These are phyloP conservation scores for Phylloscopus whistleri DNA, from an alignment of 2,113 vertebrate species.

Conservation along the genomic window DNA sequence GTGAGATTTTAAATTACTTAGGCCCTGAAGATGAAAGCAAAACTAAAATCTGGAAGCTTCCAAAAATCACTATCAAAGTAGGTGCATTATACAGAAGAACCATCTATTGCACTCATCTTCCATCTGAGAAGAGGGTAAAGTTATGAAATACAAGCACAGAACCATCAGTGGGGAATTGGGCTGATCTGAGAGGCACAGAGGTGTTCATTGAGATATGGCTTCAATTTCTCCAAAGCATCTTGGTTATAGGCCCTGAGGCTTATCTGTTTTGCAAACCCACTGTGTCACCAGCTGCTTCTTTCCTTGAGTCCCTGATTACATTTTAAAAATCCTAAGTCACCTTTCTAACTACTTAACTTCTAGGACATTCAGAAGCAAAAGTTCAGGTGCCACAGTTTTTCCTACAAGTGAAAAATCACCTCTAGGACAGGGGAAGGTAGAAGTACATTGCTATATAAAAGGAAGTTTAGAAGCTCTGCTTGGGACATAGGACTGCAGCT, in stretches of 20 bases:
- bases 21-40: not conserved
- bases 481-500: not conserved
- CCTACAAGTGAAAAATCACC: not conserved
- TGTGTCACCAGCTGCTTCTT: not conserved
- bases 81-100: not conserved
- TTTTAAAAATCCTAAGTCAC: not conserved
- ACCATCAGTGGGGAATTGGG: not conserved
- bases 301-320: not conserved
- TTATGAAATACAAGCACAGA: not conserved
- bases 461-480: not conserved
- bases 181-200: not conserved
- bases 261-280: not conserved
- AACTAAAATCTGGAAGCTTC: not conserved
- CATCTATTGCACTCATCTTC: not conserved
- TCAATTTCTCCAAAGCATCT: not conserved
- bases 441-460: not conserved
- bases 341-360: not conserved
- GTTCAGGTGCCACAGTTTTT: not conserved
- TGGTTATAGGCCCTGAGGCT: not conserved
- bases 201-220: not conserved
- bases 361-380: not conserved
- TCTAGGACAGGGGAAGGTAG: not conserved
- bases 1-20: not conserved
- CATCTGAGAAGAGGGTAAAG: not conserved
- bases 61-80: not conserved